These are phyloP conservation scores for Synergus itoensis DNA, from an alignment of 2,888 invertebrate genomes.

Conservation along the genomic window DNA sequence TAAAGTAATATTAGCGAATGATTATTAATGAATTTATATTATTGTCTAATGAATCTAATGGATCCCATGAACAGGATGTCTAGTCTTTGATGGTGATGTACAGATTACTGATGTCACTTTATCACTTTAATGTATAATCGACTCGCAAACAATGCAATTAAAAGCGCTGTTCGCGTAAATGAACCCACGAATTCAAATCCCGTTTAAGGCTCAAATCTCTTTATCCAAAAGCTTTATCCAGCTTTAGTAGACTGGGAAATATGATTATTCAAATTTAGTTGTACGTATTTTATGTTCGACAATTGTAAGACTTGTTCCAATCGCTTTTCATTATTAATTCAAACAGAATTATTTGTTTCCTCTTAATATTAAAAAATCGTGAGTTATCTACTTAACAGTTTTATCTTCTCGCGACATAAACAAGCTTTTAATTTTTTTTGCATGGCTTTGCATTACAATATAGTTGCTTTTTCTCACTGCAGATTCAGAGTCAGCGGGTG, in stretches of 20 bases:
- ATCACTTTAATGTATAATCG: background rate
- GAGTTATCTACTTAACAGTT: background rate
- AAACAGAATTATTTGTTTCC: too few relatives aligned
- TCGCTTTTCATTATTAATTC: background rate
- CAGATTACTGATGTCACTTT: too few relatives aligned
- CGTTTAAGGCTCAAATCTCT: conserved; percentile 28
- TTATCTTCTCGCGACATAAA: background rate
- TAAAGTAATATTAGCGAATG: too few relatives aligned
- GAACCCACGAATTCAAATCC: conserved; percentile 27
- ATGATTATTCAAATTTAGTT: background rate
- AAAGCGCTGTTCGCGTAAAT: conserved; percentile 9
- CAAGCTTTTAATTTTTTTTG: background rate
- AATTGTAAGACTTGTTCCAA: background rate
- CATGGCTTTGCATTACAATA: background rate
- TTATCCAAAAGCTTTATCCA: background rate
- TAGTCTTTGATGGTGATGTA: background rate
- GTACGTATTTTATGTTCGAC: too few relatives aligned
- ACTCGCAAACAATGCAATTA: conserved; percentile 3
- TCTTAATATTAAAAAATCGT: background rate
- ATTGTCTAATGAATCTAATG: background rate
- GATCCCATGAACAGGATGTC: background rate
- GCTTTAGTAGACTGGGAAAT: conserved; percentile 13
- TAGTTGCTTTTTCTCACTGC: background rate
- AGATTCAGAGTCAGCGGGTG: background rate
- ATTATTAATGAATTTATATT: too few relatives aligned